Conservation (phyloP, 2,113 vertebrate species). For the Brachyhypopomus gauderio region DNA sequence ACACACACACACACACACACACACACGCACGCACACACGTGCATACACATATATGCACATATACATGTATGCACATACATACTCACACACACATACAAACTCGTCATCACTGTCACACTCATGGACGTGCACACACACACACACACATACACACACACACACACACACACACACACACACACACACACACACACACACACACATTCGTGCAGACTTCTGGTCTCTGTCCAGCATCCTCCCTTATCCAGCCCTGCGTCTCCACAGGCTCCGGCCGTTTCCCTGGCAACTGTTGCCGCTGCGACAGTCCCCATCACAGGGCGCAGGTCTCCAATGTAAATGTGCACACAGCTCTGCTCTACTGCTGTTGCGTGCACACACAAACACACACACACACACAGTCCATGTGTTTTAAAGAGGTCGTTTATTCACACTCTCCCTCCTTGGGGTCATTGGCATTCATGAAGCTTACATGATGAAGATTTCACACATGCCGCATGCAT, state of each 20-base stretch:
- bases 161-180: not conserved
- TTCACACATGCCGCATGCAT: constrained; percentile 38
- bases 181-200: constrained; percentile 6
- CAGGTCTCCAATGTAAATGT: constrained; percentile 69
- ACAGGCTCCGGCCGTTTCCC: constrained; percentile 72
- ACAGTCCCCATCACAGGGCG: constrained; percentile 68
- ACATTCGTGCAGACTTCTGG: constrained; percentile 49
- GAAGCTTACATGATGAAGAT: constrained; percentile 28
- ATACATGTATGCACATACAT: not conserved
- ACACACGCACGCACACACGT: not conserved
- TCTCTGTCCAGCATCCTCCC: constrained; percentile 56
- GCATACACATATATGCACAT: constrained; percentile 8
- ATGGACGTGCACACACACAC: no score
- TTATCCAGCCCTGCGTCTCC: constrained; percentile 54
- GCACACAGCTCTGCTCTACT: not conserved
- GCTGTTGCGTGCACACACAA: constrained; percentile 3
- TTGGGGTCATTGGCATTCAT: constrained; percentile 34
- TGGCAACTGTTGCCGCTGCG: constrained; percentile 77
- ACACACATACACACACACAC: constrained; percentile 34
- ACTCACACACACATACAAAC: not conserved
- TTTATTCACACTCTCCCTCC: not conserved
- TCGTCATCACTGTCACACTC: no score
- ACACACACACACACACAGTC: constrained; percentile 18
- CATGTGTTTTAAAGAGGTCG: not conserved
- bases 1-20: constrained; percentile 5